Percentiles rank a stretch among this genome's conserved stretches.
Evolutionary conservation across 2,888 invertebrate species (phyloP).

Genomic region (Octodonta nipae): DNA sequence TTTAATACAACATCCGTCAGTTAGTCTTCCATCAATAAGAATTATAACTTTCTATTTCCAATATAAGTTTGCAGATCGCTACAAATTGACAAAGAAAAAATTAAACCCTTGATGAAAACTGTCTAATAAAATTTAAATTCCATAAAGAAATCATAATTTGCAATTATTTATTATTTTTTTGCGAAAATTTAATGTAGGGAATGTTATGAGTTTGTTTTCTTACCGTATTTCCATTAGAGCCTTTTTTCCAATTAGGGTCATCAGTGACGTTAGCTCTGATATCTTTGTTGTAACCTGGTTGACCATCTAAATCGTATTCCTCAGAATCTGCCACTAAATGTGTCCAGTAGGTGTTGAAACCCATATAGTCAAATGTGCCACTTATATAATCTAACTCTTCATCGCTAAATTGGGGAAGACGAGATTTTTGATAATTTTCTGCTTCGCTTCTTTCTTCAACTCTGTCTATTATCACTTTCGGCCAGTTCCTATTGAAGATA

Average conservation of each 20-base stretch:
- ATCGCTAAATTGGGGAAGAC: constrained; percentile 46
- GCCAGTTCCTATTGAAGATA: constrained; percentile 51
- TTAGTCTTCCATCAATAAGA: too few relatives aligned
- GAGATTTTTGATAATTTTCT: constrained; percentile 38
- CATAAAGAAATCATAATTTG: too few relatives aligned
- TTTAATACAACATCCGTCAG: too few relatives aligned
- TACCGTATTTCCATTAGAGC: constrained; percentile 9
- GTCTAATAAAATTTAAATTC: too few relatives aligned
- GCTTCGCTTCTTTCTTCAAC: constrained; percentile 42
- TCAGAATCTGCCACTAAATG: constrained; percentile 29
- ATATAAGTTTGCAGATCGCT: too few relatives aligned
- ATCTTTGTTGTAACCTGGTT: constrained; percentile 9
- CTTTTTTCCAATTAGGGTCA: constrained; percentile 7
- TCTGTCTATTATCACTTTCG: constrained; percentile 45
- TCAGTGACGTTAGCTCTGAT: constrained; percentile 3
- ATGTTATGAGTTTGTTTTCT: too few relatives aligned
- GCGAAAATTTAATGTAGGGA: too few relatives aligned
- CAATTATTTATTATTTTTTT: too few relatives aligned
- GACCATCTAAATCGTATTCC: constrained; percentile 5
- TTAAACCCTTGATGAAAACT: too few relatives aligned
- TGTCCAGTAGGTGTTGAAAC: constrained; percentile 58
- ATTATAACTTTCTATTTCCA: too few relatives aligned
- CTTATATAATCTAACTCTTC: constrained; percentile 46
- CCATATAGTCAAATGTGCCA: constrained; percentile 57
- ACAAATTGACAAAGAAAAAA: too few relatives aligned